phyloP scores from a whole-genome alignment of 2,888 invertebrate genomes.

The Thysanoteuthis rhombus region DNA sequence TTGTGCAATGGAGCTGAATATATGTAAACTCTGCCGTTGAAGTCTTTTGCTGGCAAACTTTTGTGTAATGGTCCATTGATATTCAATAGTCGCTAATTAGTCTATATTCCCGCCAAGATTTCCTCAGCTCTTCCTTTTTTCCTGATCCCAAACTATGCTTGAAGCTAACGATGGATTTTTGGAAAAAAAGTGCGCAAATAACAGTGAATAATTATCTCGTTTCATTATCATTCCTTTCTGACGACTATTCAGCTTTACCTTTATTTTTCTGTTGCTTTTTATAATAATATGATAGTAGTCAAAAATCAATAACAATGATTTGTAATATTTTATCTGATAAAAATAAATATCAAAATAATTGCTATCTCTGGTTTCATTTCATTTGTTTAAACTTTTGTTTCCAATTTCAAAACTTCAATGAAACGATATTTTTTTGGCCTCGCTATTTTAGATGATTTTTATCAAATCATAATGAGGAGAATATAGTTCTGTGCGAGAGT shows the following conservation, averaged over 20 bases:
- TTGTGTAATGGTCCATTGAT: background rate
- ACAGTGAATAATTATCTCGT: background rate
- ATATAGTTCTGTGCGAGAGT: background rate
- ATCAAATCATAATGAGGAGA: background rate
- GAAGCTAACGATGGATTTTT: background rate
- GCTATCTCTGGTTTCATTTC: too few species aligned
- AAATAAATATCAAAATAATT: too few species aligned
- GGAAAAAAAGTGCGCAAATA: background rate
- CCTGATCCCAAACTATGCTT: constrained; percentile 12
- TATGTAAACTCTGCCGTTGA: background rate
- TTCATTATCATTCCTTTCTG: too few species aligned
- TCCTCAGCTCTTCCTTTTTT: background rate
- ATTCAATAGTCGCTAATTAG: background rate
- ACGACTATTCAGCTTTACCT: too few species aligned
- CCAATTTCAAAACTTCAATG: background rate
- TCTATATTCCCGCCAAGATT: background rate
- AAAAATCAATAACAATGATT: too few species aligned
- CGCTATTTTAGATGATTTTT: background rate
- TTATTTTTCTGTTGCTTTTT: too few species aligned
- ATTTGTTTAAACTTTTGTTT: background rate
- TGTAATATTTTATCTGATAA: too few species aligned
- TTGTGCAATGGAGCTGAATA: background rate
- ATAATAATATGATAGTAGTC: too few species aligned
- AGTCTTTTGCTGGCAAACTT: background rate
- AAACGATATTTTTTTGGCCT: background rate